phyloP scores from a whole-genome alignment of 2,797 vertebrate species.

The Sandelia bainsii region DNA sequence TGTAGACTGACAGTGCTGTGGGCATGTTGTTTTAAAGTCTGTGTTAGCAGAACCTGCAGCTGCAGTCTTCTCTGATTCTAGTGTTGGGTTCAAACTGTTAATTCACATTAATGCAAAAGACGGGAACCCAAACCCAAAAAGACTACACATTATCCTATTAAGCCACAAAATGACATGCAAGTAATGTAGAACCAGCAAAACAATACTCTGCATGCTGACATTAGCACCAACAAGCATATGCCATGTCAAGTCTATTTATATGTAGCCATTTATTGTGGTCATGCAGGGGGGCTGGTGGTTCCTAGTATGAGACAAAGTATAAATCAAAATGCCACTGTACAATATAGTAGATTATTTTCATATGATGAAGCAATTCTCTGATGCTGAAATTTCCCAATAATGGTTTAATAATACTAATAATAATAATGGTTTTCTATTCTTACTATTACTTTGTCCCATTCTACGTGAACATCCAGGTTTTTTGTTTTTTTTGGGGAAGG shows the following conservation, averaged over 20 bases:
- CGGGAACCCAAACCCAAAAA: neutral
- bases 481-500: slow-evolving; percentile 58
- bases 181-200: slow-evolving; percentile 3
- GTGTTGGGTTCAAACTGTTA: slow-evolving; percentile 4
- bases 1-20: neutral
- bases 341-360: slow-evolving; percentile 37
- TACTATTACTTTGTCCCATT: slow-evolving; percentile 49
- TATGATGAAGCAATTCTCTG: neutral
- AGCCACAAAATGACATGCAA: slow-evolving; percentile 15
- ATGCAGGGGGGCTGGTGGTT: slow-evolving; percentile 44
- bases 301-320: slow-evolving; percentile 59
- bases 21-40: neutral
- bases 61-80: neutral
- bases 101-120: neutral
- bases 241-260: slow-evolving; percentile 28
- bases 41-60: neutral
- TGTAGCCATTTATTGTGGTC: slow-evolving; percentile 28
- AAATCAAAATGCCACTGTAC: slow-evolving; percentile 12
- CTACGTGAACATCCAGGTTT: slow-evolving; percentile 30
- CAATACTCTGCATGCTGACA: slow-evolving; percentile 17
- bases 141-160: slow-evolving; percentile 4
- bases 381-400: slow-evolving; percentile 2
- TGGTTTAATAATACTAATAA: neutral
- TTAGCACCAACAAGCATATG: slow-evolving; percentile 32
- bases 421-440: neutral